These are phyloP conservation scores for Phymastichus coffea DNA, from an alignment of 1,140 invertebrate species.

Conservation along the genomic window DNA sequence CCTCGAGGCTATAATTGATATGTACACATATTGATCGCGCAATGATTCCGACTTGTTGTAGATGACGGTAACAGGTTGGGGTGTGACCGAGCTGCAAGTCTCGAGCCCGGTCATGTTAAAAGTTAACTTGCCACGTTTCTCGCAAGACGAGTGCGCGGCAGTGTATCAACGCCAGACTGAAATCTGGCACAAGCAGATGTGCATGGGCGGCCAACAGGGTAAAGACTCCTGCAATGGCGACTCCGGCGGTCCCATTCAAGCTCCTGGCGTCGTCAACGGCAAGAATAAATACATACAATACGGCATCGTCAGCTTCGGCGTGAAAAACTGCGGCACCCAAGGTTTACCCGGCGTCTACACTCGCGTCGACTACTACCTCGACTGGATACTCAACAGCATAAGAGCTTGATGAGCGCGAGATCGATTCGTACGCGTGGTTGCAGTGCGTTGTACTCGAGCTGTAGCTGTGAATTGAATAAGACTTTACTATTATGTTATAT, in stretches of 20 bases:
- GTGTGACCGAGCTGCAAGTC: conserved; percentile 56
- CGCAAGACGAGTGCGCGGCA: conserved; percentile 50
- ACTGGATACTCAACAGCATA: conserved; percentile 66
- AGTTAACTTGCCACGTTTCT: conserved; percentile 54
- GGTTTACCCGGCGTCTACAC: conserved; percentile 67
- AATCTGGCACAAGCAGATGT: conserved; percentile 58
- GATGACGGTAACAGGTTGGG: conserved; percentile 63
- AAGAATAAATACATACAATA: conserved; percentile 49
- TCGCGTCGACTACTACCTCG: conserved; percentile 60
- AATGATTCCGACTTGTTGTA: no score
- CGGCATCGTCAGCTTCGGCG: conserved; percentile 61
- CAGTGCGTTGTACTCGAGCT: no score
- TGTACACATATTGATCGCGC: no score
- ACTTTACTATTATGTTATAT: no score
- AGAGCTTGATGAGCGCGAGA: conserved; percentile 35
- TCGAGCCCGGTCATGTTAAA: conserved; percentile 55
- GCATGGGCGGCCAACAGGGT: conserved; percentile 59
- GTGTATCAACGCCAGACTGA: conserved; percentile 46
- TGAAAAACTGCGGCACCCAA: conserved; percentile 52
- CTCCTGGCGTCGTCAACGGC: conserved; percentile 34
- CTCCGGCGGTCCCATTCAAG: conserved; percentile 59
- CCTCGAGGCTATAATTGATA: no score
- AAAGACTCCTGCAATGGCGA: conserved; percentile 54
- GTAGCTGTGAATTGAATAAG: no score
- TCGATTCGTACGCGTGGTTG: no score